Conservation (phyloP, 2,113 vertebrate genomes). For the Bubo scandiacus region DNA sequence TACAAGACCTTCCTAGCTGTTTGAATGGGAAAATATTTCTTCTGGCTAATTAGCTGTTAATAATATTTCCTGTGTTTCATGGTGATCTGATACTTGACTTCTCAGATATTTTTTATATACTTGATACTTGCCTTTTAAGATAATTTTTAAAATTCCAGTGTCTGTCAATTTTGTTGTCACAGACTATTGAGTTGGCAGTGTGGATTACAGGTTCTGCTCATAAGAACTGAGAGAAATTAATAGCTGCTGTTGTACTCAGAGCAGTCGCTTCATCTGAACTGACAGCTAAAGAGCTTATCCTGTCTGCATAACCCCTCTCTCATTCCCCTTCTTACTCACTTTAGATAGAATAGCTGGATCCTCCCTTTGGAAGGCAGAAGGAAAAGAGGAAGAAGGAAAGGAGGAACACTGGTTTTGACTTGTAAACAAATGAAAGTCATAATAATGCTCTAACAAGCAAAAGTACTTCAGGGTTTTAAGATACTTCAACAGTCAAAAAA, state of each 20-base stretch:
- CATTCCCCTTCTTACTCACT: not conserved
- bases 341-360: not conserved
- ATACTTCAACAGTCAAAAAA: not conserved
- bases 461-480: not conserved
- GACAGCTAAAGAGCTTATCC: not conserved
- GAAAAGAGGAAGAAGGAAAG: not conserved
- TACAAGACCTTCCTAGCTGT: not conserved
- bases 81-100: not conserved
- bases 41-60: not conserved
- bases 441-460: not conserved
- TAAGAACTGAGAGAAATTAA: not conserved
- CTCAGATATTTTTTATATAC: too few species aligned
- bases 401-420: not conserved
- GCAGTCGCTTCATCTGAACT: not conserved
- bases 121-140: not conserved
- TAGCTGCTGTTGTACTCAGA: not conserved
- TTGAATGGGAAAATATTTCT: not conserved
- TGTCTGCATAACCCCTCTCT: not conserved
- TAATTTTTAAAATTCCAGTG: not conserved
- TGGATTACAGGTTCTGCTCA: not conserved
- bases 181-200: not conserved
- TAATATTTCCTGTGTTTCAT: not conserved
- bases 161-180: not conserved
- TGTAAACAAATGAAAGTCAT: not conserved
- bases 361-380: not conserved